These are phyloP conservation scores for Cherax quadricarinatus DNA, from an alignment of 1,140 invertebrate genomes.

Conservation along the genomic window DNA sequence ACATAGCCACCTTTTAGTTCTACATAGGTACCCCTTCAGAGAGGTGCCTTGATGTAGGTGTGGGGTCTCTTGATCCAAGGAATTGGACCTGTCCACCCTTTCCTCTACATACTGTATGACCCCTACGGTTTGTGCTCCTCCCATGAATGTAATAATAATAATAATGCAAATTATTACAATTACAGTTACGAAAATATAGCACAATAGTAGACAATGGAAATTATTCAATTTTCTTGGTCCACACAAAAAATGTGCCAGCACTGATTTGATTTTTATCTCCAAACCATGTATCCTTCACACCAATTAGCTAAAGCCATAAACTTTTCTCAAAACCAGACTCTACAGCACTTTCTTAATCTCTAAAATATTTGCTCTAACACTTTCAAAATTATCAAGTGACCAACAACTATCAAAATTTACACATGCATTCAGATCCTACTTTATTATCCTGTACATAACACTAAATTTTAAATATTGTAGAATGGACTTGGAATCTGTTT, in stretches of 20 bases:
- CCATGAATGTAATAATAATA: no score
- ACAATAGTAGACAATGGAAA: no score
- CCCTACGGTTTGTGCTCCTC: no score
- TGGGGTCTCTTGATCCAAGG: no score
- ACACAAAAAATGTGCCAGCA: neutral
- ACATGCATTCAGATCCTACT: constrained; percentile 2
- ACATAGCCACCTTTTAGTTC: no score
- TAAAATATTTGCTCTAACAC: neutral
- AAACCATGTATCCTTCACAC: neutral
- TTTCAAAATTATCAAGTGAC: neutral
- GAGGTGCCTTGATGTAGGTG: no score
- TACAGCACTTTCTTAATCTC: neutral
- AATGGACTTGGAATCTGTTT: neutral
- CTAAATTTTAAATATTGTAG: neutral
- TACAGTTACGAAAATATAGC: no score
- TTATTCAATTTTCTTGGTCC: no score
- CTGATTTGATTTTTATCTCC: neutral
- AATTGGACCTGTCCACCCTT: no score
- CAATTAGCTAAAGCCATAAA: neutral
- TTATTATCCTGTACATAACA: neutral
- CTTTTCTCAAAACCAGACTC: neutral
- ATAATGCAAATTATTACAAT: no score
- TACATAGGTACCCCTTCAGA: no score
- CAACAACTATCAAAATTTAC: neutral
- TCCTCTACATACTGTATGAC: no score